These are phyloP conservation scores for Wiebesia pumilae DNA, from an alignment of 1,140 invertebrate genomes.

Conservation along the genomic window DNA sequence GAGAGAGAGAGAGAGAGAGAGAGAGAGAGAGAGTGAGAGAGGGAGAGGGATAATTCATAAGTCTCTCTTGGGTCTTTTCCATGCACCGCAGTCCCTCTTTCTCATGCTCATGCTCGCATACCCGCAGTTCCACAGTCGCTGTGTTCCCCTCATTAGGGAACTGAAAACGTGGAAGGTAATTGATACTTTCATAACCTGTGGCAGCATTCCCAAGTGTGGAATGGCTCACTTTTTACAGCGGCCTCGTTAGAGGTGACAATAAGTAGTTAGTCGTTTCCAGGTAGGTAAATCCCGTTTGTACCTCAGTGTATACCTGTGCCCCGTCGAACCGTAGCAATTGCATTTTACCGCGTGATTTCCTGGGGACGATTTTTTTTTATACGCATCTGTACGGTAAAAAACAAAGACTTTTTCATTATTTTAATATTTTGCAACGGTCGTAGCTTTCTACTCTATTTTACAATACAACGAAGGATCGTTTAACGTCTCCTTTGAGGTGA, in stretches of 20 bases:
- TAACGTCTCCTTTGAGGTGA: background rate
- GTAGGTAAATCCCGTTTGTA: conserved; percentile 57
- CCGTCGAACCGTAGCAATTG: conserved; percentile 35
- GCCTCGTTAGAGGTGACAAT: conserved; percentile 73
- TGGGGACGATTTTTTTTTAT: conserved; percentile 44
- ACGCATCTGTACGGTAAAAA: background rate
- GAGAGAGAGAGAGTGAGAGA: background rate
- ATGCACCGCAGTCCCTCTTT: background rate
- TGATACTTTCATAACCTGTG: conserved; percentile 72
- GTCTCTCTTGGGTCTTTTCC: background rate
- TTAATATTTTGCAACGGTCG: too few relatives aligned
- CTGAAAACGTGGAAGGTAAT: conserved; percentile 69
- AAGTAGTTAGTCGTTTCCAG: conserved; percentile 71
- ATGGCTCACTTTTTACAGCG: conserved; percentile 64
- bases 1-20: background rate
- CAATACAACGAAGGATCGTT: too few relatives aligned
- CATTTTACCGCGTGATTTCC: conserved; percentile 21
- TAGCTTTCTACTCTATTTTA: too few relatives aligned
- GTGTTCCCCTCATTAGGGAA: conserved; percentile 69
- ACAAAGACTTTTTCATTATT: background rate
- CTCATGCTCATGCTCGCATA: background rate
- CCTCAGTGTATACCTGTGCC: conserved; percentile 35
- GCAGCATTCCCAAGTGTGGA: conserved; percentile 70
- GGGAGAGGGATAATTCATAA: background rate
- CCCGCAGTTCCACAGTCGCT: background rate